These are phyloP conservation scores for Protobothrops flavoviridis DNA, from an alignment of 2,113 vertebrate genomes.

Conservation along the genomic window DNA sequence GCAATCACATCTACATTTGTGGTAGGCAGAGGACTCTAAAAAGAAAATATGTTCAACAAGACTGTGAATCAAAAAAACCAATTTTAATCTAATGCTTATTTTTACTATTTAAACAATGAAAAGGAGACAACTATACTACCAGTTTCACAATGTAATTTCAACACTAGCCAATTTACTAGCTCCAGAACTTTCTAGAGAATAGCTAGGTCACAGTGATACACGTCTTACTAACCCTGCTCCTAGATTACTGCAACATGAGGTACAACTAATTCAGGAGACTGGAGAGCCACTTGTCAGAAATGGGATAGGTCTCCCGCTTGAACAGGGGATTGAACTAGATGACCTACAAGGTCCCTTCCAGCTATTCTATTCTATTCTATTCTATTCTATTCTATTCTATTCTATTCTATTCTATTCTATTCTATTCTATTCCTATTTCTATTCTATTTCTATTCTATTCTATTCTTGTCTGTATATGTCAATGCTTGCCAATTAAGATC, in stretches of 20 bases:
- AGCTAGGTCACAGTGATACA: not conserved
- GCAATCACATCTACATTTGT: conserved; percentile 73
- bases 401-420: not conserved
- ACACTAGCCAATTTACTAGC: not conserved
- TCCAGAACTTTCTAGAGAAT: not conserved
- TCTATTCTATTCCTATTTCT: no score
- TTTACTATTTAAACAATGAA: not conserved
- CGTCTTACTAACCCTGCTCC: not conserved
- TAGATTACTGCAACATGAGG: not conserved
- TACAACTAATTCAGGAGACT: not conserved
- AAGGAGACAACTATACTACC: not conserved
- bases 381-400: not conserved
- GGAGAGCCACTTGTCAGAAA: not conserved
- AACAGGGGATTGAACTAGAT: not conserved
- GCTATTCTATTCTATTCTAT: not conserved
- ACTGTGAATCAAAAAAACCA: not conserved
- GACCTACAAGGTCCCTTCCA: not conserved
- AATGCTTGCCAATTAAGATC: not conserved
- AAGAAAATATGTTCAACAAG: conserved; percentile 38
- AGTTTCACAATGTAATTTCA: not conserved
- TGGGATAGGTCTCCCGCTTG: not conserved
- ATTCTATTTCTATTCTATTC: not conserved
- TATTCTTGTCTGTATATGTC: not conserved
- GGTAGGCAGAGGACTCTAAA: conserved; percentile 54
- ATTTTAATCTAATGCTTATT: not conserved